These are phyloP conservation scores for Clarias fuscus DNA, from an alignment of 2,797 vertebrate genomes.

Conservation along the genomic window DNA sequence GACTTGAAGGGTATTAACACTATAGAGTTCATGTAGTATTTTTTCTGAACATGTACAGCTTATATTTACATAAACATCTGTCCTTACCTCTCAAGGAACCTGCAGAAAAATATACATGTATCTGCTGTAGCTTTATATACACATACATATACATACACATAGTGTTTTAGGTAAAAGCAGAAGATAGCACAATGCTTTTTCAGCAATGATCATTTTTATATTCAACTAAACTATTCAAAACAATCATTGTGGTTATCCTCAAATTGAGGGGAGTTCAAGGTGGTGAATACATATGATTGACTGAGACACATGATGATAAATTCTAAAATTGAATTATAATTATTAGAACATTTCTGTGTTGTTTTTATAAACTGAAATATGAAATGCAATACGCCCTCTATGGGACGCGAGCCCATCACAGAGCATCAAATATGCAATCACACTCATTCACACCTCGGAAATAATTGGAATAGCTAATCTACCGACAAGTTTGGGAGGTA, in stretches of 20 bases:
- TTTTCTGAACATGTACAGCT: neutral
- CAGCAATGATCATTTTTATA: neutral
- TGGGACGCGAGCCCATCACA: neutral
- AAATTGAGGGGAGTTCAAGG: neutral
- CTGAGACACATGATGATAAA: neutral
- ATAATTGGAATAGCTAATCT: neutral
- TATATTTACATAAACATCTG: neutral
- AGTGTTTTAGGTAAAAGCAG: neutral
- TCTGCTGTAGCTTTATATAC: neutral
- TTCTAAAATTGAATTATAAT: neutral
- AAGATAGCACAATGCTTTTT: neutral
- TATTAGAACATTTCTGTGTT: neutral
- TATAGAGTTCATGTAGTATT: neutral
- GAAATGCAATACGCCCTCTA: neutral
- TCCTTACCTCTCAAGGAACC: no score
- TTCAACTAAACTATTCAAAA: neutral
- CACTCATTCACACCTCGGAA: no score
- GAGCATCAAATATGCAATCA: neutral
- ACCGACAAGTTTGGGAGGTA: neutral
- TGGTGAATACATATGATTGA: neutral
- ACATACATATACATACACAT: neutral
- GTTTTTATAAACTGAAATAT: neutral
- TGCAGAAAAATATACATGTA: neutral
- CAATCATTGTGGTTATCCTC: neutral
- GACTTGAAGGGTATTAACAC: constrained; percentile 9